Evolutionary conservation across 2,797 vertebrate genomes (phyloP), one percentile per base, ranked within the genome.

Genomic region (Ctenopoma multispine): DNA sequence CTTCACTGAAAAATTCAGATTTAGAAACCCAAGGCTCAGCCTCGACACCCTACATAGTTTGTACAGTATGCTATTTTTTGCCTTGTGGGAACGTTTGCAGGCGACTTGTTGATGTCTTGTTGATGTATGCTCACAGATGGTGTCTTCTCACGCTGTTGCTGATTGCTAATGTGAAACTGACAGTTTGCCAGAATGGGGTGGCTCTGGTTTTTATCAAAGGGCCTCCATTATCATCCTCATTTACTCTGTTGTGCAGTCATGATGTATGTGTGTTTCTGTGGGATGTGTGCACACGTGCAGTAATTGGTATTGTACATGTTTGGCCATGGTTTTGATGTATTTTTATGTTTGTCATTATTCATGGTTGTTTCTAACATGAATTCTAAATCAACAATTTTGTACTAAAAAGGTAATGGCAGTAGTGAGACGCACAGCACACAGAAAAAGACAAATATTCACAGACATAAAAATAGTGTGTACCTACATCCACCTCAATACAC

Each of bases 111-210:
- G 87, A 85, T 83, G 82, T 80, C 79, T 84, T 81, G 79, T 83
- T 89, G 87, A 90, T 89, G 84, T 77, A 80, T 84, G 63, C 73
- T 70, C 71, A 81, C 91, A 90, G 90, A 89, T 92, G 88, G 86
- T 69, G 77, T 79, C 84, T 89, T 87, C 84, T 89, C 86, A 85
- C 80, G 75, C 71, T 3, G 38, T 4, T 83, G 82, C 88, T 81
- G 83, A 86, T 86, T 77, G 81, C 85, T 83, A 89, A 90, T 86
- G 78, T 82, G 78, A 86, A 83, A 75, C 43, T 89, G 87, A 88
- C 86, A 88, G 62, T 75, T 80, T 72, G 85, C 80, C 74, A 86
- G 79, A 79, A 72, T 72, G 57, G 34, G 55, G 77, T 31, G 69
- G 59, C 40, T 74, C 54, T 72, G 71, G 5, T 64, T 84, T 84